A percentile compares a stretch with the other conserved stretches of the same genome.
Conservation (phyloP, 2,113 vertebrate species). For the Pseudorasbora parva region DNA sequence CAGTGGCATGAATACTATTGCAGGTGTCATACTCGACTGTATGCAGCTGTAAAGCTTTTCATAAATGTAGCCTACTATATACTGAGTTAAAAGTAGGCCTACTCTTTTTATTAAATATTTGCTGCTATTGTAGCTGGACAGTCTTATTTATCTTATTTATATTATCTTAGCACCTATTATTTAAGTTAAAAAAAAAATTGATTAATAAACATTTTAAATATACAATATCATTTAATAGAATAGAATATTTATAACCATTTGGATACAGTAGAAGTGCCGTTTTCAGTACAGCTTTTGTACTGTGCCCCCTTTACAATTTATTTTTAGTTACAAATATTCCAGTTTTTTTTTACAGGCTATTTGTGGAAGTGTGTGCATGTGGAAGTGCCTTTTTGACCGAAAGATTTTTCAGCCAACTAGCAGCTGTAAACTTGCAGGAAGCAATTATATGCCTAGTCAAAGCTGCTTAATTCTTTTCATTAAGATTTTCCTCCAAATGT, state of each 20-base stretch:
- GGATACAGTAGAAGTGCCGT: background rate
- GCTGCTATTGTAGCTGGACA: background rate
- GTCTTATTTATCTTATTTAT: background rate
- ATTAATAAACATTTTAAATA: too few relatives aligned
- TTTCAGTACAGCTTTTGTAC: background rate
- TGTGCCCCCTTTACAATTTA: background rate
- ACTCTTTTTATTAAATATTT: background rate
- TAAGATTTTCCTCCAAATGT: constrained; percentile 51
- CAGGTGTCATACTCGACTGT: background rate
- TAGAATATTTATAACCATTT: background rate
- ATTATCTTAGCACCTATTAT: background rate
- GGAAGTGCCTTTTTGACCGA: background rate
- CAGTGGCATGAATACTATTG: background rate
- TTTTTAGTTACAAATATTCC: background rate
- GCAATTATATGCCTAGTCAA: constrained; percentile 61
- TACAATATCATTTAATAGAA: too few relatives aligned
- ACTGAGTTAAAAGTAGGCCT: background rate
- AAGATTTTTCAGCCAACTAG: background rate
- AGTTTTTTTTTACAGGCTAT: background rate
- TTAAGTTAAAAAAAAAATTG: too few relatives aligned
- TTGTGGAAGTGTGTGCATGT: constrained; percentile 1
- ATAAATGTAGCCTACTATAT: background rate
- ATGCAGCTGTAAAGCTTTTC: background rate
- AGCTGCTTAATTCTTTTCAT: constrained; percentile 50
- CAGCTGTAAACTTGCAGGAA: constrained; percentile 55